phyloP scores from a whole-genome alignment of 1,140 invertebrate species.

The silkworm (Bombyx mori) region DNA sequence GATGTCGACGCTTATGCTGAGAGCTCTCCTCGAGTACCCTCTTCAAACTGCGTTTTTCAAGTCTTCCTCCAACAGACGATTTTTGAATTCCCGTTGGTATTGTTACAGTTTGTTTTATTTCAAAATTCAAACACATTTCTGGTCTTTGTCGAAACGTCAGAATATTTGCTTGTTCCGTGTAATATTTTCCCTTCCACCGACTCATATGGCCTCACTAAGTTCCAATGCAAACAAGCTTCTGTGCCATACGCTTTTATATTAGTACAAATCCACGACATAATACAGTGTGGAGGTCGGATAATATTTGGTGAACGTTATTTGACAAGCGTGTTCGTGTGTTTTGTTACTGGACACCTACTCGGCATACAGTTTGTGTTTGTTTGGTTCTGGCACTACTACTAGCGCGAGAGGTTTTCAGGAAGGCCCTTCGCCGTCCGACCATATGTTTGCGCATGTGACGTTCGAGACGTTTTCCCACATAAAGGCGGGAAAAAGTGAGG shows the following conservation, averaged over 20 bases:
- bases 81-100: slow-evolving; percentile 24
- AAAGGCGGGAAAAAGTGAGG: background rate
- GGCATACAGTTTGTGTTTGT: slow-evolving; percentile 49
- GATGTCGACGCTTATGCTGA: slow-evolving; percentile 35
- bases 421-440: slow-evolving; percentile 11
- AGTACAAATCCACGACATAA: slow-evolving; percentile 54
- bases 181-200: slow-evolving; percentile 29
- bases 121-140: background rate
- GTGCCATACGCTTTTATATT: slow-evolving; percentile 32
- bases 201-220: slow-evolving; percentile 42
- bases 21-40: slow-evolving; percentile 41
- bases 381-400: slow-evolving; percentile 32
- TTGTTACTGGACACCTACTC: slow-evolving; percentile 60
- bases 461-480: slow-evolving; percentile 9
- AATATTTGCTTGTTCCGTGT: slow-evolving; percentile 20
- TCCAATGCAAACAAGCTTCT: slow-evolving; percentile 52
- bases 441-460: slow-evolving; percentile 38
- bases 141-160: slow-evolving; percentile 20
- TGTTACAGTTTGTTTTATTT: slow-evolving; percentile 20
- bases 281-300: slow-evolving; percentile 43
- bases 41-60: slow-evolving; percentile 50
- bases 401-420: slow-evolving; percentile 37
- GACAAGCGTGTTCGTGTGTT: slow-evolving; percentile 60
- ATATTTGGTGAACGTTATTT: slow-evolving; percentile 63
- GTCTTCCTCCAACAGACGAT: slow-evolving; percentile 23